Evolutionary conservation across 2,113 vertebrate genomes (phyloP).

Genomic region (Ibidorhyncha struthersii): DNA sequence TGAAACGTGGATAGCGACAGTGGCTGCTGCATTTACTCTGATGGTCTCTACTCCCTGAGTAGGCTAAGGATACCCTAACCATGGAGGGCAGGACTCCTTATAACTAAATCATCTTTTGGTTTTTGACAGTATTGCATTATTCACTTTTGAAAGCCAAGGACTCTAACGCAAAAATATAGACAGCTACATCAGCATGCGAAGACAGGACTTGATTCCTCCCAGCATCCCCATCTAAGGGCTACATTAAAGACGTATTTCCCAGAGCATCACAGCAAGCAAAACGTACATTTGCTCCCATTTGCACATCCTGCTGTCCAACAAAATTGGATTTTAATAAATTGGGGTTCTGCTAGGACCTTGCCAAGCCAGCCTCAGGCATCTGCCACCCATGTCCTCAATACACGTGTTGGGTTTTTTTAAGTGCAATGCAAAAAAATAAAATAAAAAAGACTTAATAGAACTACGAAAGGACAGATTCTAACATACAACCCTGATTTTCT

Average conservation of each 20-base stretch:
- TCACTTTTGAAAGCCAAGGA: not conserved
- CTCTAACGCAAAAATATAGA: not conserved
- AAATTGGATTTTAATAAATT: not conserved
- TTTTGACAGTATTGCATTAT: not conserved
- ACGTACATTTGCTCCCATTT: rapidly evolving
- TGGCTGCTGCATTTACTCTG: not conserved
- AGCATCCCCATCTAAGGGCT: not conserved
- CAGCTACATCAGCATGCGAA: not conserved
- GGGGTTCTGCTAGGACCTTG: not conserved
- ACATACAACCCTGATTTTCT: rapidly evolving
- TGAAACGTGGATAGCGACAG: rapidly evolving
- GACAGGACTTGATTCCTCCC: not conserved
- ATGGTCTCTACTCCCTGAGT: not conserved
- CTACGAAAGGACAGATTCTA: not conserved
- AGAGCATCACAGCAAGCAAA: not conserved
- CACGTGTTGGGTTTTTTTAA: rapidly evolving
- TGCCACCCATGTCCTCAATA: not conserved
- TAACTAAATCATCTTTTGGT: too few species aligned
- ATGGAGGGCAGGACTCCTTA: not conserved
- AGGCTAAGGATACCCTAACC: not conserved
- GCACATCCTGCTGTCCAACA: not conserved
- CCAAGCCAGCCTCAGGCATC: not conserved
- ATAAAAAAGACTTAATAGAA: not conserved
- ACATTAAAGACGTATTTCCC: not conserved
- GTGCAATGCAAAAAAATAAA: not conserved